phyloP scores from a whole-genome alignment of 2,888 invertebrate species.

The Drosophila mettleri region DNA sequence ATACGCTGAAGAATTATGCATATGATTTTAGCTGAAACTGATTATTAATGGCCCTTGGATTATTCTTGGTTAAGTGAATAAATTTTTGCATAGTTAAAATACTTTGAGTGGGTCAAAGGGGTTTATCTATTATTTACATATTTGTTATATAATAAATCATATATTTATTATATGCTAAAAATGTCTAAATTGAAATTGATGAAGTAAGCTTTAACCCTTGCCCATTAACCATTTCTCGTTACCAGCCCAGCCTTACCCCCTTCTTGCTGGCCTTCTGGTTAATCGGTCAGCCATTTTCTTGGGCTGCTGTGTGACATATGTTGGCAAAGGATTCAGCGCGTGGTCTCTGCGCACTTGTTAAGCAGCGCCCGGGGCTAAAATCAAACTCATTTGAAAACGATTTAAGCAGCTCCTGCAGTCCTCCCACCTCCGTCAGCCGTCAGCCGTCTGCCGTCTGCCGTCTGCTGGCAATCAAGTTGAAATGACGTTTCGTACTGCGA shows the following conservation, averaged over 20 bases:
- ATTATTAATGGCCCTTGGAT: no score
- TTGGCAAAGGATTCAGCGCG: slow-evolving; percentile 25
- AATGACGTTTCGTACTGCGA: slow-evolving; percentile 42
- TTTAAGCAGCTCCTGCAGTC: slow-evolving; percentile 35
- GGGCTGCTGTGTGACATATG: slow-evolving; percentile 43
- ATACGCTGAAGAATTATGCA: no score
- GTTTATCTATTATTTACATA: background rate
- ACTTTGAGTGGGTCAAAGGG: background rate
- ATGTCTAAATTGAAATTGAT: background rate
- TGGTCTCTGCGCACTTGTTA: slow-evolving; percentile 47
- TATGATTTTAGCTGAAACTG: no score
- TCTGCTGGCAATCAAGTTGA: slow-evolving; percentile 41
- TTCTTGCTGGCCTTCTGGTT: fast-evolving
- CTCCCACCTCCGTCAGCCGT: background rate
- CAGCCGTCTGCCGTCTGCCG: background rate
- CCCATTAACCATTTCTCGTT: no score
- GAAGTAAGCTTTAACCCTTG: background rate
- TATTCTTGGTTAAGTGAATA: no score
- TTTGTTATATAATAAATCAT: background rate
- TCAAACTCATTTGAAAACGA: slow-evolving; percentile 58
- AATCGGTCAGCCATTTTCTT: slow-evolving; percentile 52
- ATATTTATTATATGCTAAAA: background rate
- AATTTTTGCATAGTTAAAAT: no score
- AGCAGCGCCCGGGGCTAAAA: slow-evolving; percentile 39
- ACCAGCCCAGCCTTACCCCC: fast-evolving